Percentiles rank a stretch among this genome's conserved stretches.
Evolutionary conservation across 2,797 vertebrate genomes (phyloP).

Genomic region (Tarsius wallacei): DNA sequence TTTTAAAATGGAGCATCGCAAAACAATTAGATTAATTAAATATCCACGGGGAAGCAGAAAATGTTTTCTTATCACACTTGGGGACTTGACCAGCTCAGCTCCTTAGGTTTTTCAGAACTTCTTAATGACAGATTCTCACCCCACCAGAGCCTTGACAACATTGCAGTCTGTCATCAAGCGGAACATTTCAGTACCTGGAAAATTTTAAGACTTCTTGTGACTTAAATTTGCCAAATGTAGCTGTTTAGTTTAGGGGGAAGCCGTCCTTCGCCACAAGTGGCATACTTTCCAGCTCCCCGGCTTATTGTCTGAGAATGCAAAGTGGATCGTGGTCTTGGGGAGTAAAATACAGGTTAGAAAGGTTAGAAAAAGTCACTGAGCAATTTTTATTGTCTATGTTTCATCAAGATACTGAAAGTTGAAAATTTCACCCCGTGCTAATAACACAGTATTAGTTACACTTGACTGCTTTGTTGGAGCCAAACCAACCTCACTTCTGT

Average conservation of each 20-base stretch:
- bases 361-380: constrained; percentile 89
- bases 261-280: constrained; percentile 77
- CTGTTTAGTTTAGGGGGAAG: constrained; percentile 66
- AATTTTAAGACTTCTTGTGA: constrained; percentile 55
- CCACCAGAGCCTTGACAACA: background rate
- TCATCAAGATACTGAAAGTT: constrained; percentile 90
- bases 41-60: constrained; percentile 82
- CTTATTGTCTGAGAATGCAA: constrained; percentile 84
- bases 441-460: constrained; percentile 92
- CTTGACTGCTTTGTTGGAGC: constrained; percentile 89
- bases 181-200: constrained; percentile 63
- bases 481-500: constrained; percentile 86
- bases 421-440: constrained; percentile 91
- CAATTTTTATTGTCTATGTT: constrained; percentile 90
- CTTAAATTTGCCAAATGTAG: constrained; percentile 63
- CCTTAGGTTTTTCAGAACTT: constrained; percentile 44
- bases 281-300: constrained; percentile 79
- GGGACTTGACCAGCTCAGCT: constrained; percentile 79
- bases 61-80: constrained; percentile 81
- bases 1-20: constrained; percentile 83
- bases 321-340: constrained; percentile 87
- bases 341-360: constrained; percentile 91
- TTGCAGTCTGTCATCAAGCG: constrained; percentile 63
- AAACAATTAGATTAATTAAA: constrained; percentile 88
- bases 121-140: constrained; percentile 10